phyloP scores from a whole-genome alignment of 2,113 vertebrate species.

The Anoplopoma fimbria region DNA sequence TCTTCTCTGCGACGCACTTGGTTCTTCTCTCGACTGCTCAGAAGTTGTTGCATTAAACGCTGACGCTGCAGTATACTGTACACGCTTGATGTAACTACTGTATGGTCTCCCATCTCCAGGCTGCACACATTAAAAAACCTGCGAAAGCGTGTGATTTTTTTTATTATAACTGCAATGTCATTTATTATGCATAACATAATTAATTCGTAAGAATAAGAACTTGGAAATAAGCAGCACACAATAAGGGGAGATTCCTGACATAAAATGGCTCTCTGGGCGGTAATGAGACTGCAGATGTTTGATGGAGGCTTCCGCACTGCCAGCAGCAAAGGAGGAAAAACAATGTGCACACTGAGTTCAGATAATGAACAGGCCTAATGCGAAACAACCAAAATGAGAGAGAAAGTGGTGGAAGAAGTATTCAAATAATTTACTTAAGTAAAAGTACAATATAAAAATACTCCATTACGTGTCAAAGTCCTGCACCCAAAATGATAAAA shows the following conservation, averaged over 20 bases:
- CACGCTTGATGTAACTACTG: not conserved
- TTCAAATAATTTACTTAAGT: not conserved
- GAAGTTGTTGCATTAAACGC: constrained; percentile 45
- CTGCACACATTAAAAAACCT: not conserved
- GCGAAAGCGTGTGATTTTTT: not conserved
- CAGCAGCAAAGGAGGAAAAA: constrained; percentile 4
- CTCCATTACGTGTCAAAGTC: not conserved
- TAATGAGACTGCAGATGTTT: constrained; percentile 72
- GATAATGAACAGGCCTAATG: not conserved
- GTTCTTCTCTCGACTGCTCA: not conserved
- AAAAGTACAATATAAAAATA: not conserved
- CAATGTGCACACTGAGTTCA: not conserved
- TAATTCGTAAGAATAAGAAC: not conserved
- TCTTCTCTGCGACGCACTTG: not conserved
- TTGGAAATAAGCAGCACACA: not conserved
- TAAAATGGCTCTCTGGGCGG: constrained; percentile 45
- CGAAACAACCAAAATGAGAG: not conserved
- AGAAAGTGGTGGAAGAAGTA: not conserved
- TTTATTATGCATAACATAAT: not conserved
- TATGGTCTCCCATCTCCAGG: not conserved
- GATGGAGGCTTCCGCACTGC: constrained; percentile 44
- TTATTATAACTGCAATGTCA: not conserved
- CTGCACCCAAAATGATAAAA: not conserved
- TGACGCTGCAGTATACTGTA: constrained; percentile 35
- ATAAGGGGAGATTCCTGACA: constrained; percentile 6